Base-by-base conservation (phyloP, 1,140 invertebrate species). In the Andricus grossulariae region DNA sequence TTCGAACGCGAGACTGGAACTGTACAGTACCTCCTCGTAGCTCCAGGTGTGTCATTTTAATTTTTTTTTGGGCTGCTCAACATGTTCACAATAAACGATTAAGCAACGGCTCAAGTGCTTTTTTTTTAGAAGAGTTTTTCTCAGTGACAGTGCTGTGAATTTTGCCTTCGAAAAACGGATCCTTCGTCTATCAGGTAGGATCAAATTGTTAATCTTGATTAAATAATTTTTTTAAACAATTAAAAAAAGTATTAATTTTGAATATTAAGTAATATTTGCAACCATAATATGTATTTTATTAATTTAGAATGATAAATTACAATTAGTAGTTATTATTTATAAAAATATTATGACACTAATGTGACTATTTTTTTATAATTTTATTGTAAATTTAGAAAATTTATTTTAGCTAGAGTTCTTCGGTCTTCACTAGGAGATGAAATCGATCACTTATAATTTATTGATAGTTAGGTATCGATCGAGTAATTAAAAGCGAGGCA, bases 1-100 rank as follows among this genome's bases (percentile, higher is more conserved):
- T 78, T 32, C 72, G 72, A 78, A 78, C 76, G 76, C 72, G 76
- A 73, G 72, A 71, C 70, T 39, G 71, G 72, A 78, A 74, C 76
- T 74, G 76, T 70, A 71, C 19, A 73, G 76, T 71, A 71, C 71
- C 51, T 50, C 21, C 19, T 45, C 39, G 39, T 55, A 73, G 54
- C 50, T 54, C 71, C 72, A 74, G 16, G 32, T 11, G 15, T 10
- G 55, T 8, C 52, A 19, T 50, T 18, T 39, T 25, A 77, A 51
- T 11, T 54, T 51, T 60, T 21, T 45, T 71, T 71, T n/a, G 45
- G 57, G 72, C 54, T 57, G 52, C 15, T 18, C 50, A n/a, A 55
- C 11, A 66, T 45, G 51, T 8, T 45, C 49, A 66, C 49, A 18
- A 25, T 19, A 72, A 73, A 73, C 32, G 51, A 52, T 52, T 39